phyloP scores from a whole-genome alignment of 1,140 invertebrate species.

The Zaprionus tsacasi region DNA sequence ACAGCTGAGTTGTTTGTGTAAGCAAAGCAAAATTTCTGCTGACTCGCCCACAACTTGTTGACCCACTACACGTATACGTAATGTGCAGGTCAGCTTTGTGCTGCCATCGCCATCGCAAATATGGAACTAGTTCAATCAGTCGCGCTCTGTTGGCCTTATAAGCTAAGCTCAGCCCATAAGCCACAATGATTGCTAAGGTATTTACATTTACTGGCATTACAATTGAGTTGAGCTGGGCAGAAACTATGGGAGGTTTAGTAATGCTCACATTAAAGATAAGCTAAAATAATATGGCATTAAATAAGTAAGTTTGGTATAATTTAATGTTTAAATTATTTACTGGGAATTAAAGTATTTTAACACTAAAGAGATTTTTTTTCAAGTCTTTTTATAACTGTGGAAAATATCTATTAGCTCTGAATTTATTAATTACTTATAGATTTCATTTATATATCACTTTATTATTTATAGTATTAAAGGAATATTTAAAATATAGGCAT shows the following conservation, averaged over 20 bases:
- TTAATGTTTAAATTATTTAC: no score
- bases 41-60: slow-evolving; percentile 57
- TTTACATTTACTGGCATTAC: background rate
- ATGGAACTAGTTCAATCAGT: slow-evolving; percentile 23
- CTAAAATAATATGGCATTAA: background rate
- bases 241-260: background rate
- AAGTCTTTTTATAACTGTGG: no score
- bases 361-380: no score
- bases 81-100: slow-evolving; percentile 15
- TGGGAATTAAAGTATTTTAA: no score
- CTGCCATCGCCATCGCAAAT: background rate
- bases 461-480: no score
- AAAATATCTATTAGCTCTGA: no score
- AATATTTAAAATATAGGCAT: no score
- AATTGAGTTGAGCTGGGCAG: background rate
- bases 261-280: background rate
- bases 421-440: no score
- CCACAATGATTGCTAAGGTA: slow-evolving; percentile 1
- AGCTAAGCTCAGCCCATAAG: background rate
- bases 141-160: background rate
- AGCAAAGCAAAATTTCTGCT: slow-evolving; percentile 64
- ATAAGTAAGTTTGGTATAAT: no score
- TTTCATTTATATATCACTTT: no score
- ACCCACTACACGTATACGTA: slow-evolving; percentile 48
- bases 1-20: slow-evolving; percentile 67